Base-by-base conservation (phyloP, 1,140 invertebrate genomes). In the Drosophila ogumai region DNA sequence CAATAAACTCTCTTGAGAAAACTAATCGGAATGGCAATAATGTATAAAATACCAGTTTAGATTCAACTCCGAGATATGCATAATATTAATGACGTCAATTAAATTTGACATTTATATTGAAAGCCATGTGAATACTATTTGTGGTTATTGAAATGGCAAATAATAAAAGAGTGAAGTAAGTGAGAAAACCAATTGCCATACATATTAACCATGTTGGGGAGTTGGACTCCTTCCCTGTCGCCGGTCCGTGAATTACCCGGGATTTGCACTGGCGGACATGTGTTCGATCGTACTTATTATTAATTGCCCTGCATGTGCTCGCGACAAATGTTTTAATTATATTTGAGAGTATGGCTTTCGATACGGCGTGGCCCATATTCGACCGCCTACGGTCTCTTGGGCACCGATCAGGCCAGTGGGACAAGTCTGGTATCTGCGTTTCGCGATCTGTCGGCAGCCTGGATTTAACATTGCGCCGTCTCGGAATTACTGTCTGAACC, bases 311-410 rank as follows among this genome's bases (percentile, higher is more conserved):
- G 67, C 46, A 49, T 77, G 75, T 34, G 59, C 36, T 54, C 50
- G 81, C 79, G 72, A 87, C 80, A 88, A 87, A 87, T 87, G 65
- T 67, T 75, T 87, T 84, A 88, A 88, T 87, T 82, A 77, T 82
- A 79, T 72, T 72, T 60, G 63, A 61, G 61, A 80, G 34, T 43
- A 54, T 59, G 38, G 56, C 55, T 58, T 66, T 72, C 69, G 69
- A 73, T 73, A 72, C 69, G 69, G 67, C 25, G 8, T 69, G 74
- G 15, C 63, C 61, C 74, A 78, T 61, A 69, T 63, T 60, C 57
- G 10, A 44, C 34, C 74, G 74, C 73, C 73, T 41, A 76, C 74
- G 25, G 74, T 58, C 61, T 28, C 61, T 47, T 50, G 69, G 69
- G 69, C 31, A 31, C 72, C 60, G 60, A 73, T 50, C 81, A 75